Evolutionary conservation across 2,113 vertebrate species (phyloP), one percentile per base, ranked within the genome.

Genomic region (Pagrus major): DNA sequence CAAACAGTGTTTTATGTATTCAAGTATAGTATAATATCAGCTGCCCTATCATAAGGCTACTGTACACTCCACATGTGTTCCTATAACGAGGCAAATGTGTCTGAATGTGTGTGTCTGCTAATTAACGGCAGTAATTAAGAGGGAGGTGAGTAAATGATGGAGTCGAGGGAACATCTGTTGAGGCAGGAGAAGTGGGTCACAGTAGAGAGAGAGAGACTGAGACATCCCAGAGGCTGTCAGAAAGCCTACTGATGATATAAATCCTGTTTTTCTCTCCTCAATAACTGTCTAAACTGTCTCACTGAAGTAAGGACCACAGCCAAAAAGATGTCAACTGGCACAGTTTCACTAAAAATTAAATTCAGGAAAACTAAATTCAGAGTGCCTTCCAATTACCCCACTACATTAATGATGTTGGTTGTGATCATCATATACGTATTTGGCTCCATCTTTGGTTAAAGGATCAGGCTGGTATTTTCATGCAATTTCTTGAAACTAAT

Each of bases 71-170:
- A 25, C 5, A 5, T 65, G 49, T 61, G 65, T 54, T 66, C n/a
- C 31, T 5, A 39, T 42, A 44, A 39, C 56, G 39, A 44, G 33
- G 12, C 4, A 25, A n/a, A 20, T 39, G 69, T 49, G n/a, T 63
- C 16, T 73, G 63, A 41, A 54, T 61, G 65, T 65, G 67, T 74
- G 78, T 81, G 78, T 75, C 71, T 88, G 81, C 87, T 93, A 93
- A 95, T 95, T 93, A 93, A 88, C 89, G 71, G 61, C 78, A 85
- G 84, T 92, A 92, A 95, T 94, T 94, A 95, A 91, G 90, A 84
- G 85, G 90, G 90, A 91, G 82, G 82, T 76, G 82, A 91, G 89
- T 83, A 93, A 93, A 92, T 89, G 75, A 93, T 90, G 82, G 80
- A 67, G 80, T 65, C 54, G 49, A 71, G 88, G 84, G 86, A 92